Conservation (phyloP, 2,797 vertebrate genomes). For the Monodelphis domestica region DNA sequence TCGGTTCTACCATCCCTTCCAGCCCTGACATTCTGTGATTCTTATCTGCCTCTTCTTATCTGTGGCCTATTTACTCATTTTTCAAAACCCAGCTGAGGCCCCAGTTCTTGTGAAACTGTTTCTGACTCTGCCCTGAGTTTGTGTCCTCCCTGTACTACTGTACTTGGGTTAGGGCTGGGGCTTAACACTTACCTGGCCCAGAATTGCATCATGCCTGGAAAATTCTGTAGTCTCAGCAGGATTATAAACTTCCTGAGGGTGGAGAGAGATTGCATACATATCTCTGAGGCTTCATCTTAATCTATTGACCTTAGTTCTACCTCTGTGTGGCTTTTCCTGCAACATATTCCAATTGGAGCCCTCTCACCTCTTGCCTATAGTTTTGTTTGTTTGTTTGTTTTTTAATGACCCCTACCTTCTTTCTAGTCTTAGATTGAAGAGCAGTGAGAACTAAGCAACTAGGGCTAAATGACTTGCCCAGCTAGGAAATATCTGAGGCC, state of each 20-base stretch:
- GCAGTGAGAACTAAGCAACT: too few species aligned
- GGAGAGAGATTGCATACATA: not conserved
- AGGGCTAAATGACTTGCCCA: too few species aligned
- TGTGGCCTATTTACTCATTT: not conserved
- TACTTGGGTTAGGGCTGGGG: not conserved
- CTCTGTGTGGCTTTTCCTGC: not conserved
- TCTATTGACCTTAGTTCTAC: not conserved
- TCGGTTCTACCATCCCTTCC: not conserved
- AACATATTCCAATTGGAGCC: not conserved
- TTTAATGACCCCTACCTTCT: too few species aligned
- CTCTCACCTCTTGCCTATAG: not conserved
- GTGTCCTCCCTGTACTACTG: not conserved
- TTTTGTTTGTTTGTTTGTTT: too few species aligned
- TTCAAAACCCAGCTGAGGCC: slow-evolving; percentile 8
- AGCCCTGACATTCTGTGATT: slow-evolving; percentile 11
- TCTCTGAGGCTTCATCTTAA: not conserved
- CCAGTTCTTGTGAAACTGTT: not conserved
- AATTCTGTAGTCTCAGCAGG: not conserved
- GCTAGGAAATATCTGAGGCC: too few species aligned
- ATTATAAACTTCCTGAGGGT: not conserved
- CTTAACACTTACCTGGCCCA: not conserved
- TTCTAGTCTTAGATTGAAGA: too few species aligned
- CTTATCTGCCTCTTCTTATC: not conserved
- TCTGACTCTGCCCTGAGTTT: not conserved
- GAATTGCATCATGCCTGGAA: not conserved